Percentiles rank a stretch among this genome's conserved stretches.
phyloP scores from a whole-genome alignment of 2,797 vertebrate genomes.

The Fratercula arctica region DNA sequence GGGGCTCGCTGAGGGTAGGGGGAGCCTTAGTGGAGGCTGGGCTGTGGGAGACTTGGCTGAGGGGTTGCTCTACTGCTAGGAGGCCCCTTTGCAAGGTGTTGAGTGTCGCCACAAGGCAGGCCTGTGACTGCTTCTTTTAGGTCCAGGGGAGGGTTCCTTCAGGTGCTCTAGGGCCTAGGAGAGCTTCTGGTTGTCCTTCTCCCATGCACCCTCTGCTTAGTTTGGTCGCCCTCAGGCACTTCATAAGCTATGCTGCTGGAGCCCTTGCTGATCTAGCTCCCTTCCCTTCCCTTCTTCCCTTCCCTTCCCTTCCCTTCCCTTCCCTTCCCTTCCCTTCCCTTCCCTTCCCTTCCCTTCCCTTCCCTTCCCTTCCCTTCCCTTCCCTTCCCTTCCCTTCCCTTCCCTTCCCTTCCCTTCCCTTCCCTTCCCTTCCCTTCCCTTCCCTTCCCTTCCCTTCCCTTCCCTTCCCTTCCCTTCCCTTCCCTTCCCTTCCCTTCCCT shows the following conservation, averaged over 20 bases:
- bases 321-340: too few relatives aligned
- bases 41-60: fast-evolving
- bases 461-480: too few relatives aligned
- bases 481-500: too few relatives aligned
- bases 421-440: too few relatives aligned
- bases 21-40: fast-evolving
- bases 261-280: background rate
- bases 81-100: fast-evolving
- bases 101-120: fast-evolving
- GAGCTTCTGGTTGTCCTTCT: background rate
- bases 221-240: fast-evolving
- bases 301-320: too few relatives aligned
- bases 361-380: too few relatives aligned
- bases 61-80: fast-evolving
- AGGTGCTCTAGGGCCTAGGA: fast-evolving
- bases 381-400: too few relatives aligned
- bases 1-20: fast-evolving
- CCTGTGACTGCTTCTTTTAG: background rate
- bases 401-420: too few relatives aligned
- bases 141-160: fast-evolving
- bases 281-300: background rate
- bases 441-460: too few relatives aligned
- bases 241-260: background rate
- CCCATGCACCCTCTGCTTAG: fast-evolving
- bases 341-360: too few relatives aligned